These are phyloP conservation scores for Lucilia sericata DNA, from an alignment of 1,140 invertebrate genomes.

Conservation along the genomic window DNA sequence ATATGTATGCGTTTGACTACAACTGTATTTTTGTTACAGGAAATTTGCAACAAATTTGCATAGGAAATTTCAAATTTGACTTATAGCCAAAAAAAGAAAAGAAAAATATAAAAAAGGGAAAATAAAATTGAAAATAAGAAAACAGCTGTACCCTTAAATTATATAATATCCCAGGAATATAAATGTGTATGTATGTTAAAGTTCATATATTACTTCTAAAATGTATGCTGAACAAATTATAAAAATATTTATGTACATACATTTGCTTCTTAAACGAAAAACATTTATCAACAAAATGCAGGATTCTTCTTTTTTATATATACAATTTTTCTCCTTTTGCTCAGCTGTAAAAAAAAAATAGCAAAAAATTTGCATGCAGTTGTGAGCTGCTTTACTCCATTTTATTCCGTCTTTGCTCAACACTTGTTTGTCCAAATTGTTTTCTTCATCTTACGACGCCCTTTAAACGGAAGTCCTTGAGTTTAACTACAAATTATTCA, in stretches of 20 bases:
- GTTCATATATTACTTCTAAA: constrained; percentile 40
- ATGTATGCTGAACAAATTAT: constrained; percentile 58
- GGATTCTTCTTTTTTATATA: not conserved
- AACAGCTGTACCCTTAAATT: constrained; percentile 33
- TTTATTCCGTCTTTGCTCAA: not conserved
- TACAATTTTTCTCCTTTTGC: not conserved
- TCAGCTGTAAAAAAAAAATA: not conserved
- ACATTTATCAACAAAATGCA: not conserved
- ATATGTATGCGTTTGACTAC: not conserved
- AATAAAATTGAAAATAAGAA: constrained; percentile 9
- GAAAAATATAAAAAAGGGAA: too few species aligned
- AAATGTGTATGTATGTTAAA: not conserved
- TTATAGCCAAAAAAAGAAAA: constrained; percentile 55
- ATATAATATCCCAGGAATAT: not conserved
- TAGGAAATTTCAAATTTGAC: constrained; percentile 66
- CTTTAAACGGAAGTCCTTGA: not conserved
- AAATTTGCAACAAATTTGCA: constrained; percentile 57
- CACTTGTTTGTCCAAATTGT: constrained; percentile 24
- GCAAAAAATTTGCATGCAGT: constrained; percentile 25
- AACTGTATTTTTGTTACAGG: not conserved
- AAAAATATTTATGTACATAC: constrained; percentile 28
- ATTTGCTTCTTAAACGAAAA: constrained; percentile 19
- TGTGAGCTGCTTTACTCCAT: not conserved
- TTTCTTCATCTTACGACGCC: not conserved
- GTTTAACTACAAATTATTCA: constrained; percentile 20